These are phyloP conservation scores for Oreochromis aureus DNA, from an alignment of 2,113 vertebrate genomes.

Conservation along the genomic window DNA sequence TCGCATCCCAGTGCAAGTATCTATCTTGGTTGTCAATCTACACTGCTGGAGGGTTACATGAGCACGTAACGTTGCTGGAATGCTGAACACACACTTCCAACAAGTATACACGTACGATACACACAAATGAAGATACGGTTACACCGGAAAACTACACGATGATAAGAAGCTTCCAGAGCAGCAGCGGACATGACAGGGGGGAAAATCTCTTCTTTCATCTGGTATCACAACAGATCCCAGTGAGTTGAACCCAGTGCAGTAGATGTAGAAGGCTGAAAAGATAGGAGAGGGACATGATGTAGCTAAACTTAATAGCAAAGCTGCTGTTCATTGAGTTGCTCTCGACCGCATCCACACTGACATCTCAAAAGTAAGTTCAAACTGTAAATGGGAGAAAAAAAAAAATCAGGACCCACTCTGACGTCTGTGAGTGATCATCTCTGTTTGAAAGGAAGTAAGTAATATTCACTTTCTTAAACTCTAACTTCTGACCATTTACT, in stretches of 20 bases:
- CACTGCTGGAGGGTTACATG: slow-evolving; percentile 18
- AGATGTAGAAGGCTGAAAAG: slow-evolving; percentile 1
- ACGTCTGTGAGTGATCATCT: background rate
- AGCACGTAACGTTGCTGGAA: background rate
- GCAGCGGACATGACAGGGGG: background rate
- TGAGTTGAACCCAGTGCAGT: background rate
- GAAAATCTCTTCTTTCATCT: slow-evolving; percentile 16
- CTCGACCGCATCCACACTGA: background rate
- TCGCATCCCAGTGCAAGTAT: slow-evolving; percentile 11
- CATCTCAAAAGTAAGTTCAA: background rate
- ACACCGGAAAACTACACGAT: slow-evolving; percentile 4
- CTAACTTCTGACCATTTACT: background rate
- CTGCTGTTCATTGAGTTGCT: background rate
- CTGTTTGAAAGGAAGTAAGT: background rate
- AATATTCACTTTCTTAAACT: background rate
- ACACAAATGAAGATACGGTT: slow-evolving; percentile 16
- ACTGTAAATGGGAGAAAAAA: background rate
- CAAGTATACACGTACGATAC: background rate
- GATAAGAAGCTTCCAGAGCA: slow-evolving; percentile 36
- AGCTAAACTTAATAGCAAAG: slow-evolving; percentile 32
- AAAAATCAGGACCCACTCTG: background rate
- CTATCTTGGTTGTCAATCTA: slow-evolving; percentile 54
- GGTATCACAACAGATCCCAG: slow-evolving; percentile 38
- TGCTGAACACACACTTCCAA: background rate
- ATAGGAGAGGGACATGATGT: slow-evolving; percentile 22